These are phyloP conservation scores for Melanophora roralis DNA, from an alignment of 2,888 invertebrate species.

Conservation along the genomic window DNA sequence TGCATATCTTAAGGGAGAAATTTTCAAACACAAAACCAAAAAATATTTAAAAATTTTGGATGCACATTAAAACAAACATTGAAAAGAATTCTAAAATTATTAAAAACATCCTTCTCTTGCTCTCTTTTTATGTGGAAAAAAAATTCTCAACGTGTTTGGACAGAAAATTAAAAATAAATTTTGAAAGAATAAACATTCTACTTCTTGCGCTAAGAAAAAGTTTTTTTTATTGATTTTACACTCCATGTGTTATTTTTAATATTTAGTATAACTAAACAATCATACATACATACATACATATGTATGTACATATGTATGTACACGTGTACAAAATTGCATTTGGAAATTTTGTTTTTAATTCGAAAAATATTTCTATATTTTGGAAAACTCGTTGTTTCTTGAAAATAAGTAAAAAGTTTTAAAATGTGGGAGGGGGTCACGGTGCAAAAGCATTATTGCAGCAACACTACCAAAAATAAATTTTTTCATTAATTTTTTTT, in stretches of 20 bases:
- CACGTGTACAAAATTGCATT: conserved; percentile 41
- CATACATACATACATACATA: no score
- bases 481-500: conserved; percentile 5
- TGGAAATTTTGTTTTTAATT: conserved; percentile 39
- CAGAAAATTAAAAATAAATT: conserved; percentile 8
- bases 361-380: no score
- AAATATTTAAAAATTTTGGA: background rate
- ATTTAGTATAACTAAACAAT: no score
- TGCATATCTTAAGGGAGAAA: conserved; percentile 71
- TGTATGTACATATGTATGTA: background rate
- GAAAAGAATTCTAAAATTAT: conserved; percentile 6
- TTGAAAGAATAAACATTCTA: no score
- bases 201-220: background rate
- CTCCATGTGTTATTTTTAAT: conserved; percentile 49
- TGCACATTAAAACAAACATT: background rate
- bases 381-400: no score
- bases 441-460: conserved; percentile 12
- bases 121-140: background rate
- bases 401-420: no score
- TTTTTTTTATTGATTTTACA: conserved; percentile 51
- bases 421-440: conserved; percentile 34
- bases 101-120: background rate
- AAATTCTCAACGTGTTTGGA: background rate
- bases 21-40: background rate
- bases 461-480: conserved; percentile 16